Conservation (phyloP, 1,140 invertebrate species). For the Hyles vespertilio region DNA sequence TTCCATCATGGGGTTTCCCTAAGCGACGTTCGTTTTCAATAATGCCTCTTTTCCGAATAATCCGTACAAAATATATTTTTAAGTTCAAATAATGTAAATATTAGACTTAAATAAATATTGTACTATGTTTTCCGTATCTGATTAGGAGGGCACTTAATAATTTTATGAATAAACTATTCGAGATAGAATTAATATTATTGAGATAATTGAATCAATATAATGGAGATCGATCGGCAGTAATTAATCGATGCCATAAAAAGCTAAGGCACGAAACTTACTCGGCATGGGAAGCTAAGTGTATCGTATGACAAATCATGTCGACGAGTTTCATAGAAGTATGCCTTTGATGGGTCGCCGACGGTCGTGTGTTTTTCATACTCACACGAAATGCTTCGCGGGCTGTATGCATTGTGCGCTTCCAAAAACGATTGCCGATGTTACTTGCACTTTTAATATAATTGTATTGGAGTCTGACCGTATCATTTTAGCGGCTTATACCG, state of each 20-base stretch:
- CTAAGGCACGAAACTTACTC: too few relatives aligned
- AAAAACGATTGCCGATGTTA: slow-evolving; percentile 42
- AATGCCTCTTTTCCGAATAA: slow-evolving; percentile 10
- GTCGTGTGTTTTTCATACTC: slow-evolving; percentile 61
- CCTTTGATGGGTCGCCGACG: slow-evolving; percentile 59
- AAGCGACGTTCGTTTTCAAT: slow-evolving; percentile 28
- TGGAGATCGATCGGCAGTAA: neutral
- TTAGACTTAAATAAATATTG: too few relatives aligned
- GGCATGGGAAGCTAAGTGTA: slow-evolving; percentile 36
- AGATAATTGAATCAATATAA: too few relatives aligned
- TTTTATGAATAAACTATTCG: neutral
- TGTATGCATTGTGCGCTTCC: slow-evolving; percentile 52
- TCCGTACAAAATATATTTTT: neutral
- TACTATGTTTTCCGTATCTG: too few relatives aligned
- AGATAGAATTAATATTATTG: too few relatives aligned
- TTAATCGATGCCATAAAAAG: neutral
- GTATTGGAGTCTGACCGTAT: too few relatives aligned
- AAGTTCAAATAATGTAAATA: neutral
- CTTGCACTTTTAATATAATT: too few relatives aligned
- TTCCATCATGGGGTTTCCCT: slow-evolving; percentile 53
- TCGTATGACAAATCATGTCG: slow-evolving; percentile 42
- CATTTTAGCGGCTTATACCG: too few relatives aligned
- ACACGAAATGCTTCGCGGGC: slow-evolving; percentile 53
- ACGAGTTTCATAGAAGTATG: slow-evolving; percentile 53
- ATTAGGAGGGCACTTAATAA: neutral